Evolutionary conservation across 2,888 invertebrate species (phyloP), one percentile per base, ranked within the genome.

Genomic region (Sarcophaga variegata): DNA sequence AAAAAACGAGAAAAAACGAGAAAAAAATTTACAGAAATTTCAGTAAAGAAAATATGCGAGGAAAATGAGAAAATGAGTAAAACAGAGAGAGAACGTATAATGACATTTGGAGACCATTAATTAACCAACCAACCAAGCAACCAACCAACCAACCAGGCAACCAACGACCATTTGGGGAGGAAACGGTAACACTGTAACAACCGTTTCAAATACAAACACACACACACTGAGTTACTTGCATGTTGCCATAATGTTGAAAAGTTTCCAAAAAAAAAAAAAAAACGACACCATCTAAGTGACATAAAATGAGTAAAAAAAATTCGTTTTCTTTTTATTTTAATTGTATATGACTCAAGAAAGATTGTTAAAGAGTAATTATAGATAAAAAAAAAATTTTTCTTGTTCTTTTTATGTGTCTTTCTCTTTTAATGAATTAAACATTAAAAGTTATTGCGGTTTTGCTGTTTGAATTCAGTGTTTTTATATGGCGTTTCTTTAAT

Each of bases 41-140:
- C 37, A 37, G 37, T 37, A 8, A 54, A 54, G 54, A 54, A 54
- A 54, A 54, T 54, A 54, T 54, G 54, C 2, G 54, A 4, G 54
- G 54, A 54, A 54, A 54, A 54, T 54, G 17, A 17, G 14, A 27
- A 64, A 76, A 49, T 76, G 64, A 54, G 54, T 17, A 54, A 14
- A 54, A 54, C 11, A 49, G 71, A 69, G 11, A 69, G 11, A 27
- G 71, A 71, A 83, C 69, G 49, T 71, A 77, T 79, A 84, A 84
- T 82, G 78, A 70, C 81, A 87, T 84, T 84, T 81, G 67, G 54
- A 60, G 81, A 84, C 78, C 81, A 87, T 84, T 84, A 87, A 84
- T 84, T 84, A 81, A 71, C 80, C 60, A 71, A 75, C 70, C 67
- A 70, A 80, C 80, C 60, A 66, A 75, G 64, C 67, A 70, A 80